phyloP scores from a whole-genome alignment of 1,140 invertebrate genomes.

The Nasonia longicornis region DNA sequence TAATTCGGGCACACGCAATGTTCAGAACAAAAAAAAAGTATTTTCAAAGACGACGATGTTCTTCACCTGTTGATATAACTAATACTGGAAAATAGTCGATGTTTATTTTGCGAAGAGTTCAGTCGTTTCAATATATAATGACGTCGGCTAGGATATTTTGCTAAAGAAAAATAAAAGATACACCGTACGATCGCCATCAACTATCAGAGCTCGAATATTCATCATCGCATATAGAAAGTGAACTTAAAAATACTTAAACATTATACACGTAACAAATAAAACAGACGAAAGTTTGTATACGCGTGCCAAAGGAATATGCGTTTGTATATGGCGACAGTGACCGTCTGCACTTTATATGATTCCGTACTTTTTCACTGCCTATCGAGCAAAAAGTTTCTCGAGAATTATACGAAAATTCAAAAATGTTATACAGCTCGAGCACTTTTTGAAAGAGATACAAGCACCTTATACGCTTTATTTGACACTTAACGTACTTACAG shows the following conservation, averaged over 20 bases:
- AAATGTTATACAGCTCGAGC: slow-evolving; percentile 17
- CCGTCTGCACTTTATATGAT: slow-evolving; percentile 37
- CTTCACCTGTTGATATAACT: slow-evolving; percentile 30
- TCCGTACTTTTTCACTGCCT: slow-evolving; percentile 43
- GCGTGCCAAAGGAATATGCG: slow-evolving; percentile 39
- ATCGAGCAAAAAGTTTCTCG: slow-evolving; percentile 18
- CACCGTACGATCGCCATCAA: slow-evolving; percentile 11
- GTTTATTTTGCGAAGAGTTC: slow-evolving; percentile 42
- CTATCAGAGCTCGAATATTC: not conserved
- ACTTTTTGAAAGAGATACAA: slow-evolving; percentile 15
- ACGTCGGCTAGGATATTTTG: slow-evolving; percentile 43
- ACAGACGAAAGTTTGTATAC: slow-evolving; percentile 41
- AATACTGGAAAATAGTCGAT: slow-evolving; percentile 38
- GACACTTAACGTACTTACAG: not conserved
- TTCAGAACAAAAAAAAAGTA: slow-evolving; percentile 28
- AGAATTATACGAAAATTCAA: not conserved
- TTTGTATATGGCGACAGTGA: slow-evolving; percentile 26
- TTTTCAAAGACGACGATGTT: slow-evolving; percentile 28
- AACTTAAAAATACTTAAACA: slow-evolving; percentile 1
- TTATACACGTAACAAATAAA: slow-evolving; percentile 1
- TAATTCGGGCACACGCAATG: slow-evolving; percentile 20
- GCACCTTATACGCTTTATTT: slow-evolving; percentile 17
- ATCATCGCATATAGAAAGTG: slow-evolving; percentile 28
- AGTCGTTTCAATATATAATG: slow-evolving; percentile 38
- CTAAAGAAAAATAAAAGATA: slow-evolving; percentile 32